Conservation (phyloP, 1,140 invertebrate genomes). For the Drosophila pseudoananassae region DNA sequence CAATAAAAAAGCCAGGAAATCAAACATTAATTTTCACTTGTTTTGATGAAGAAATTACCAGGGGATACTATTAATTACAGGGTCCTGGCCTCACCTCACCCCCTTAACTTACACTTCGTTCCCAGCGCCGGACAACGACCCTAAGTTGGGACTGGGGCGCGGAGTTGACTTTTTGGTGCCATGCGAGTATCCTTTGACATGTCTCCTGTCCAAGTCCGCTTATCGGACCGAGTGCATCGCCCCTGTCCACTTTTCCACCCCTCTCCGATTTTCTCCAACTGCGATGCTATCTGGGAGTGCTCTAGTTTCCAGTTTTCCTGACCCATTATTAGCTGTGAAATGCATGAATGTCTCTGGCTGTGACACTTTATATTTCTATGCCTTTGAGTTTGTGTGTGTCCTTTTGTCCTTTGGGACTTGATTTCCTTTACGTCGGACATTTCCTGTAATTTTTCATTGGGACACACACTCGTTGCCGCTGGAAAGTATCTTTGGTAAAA, state of each 20-base stretch:
- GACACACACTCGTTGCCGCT: constrained; percentile 11
- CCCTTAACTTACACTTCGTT: neutral
- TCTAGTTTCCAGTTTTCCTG: constrained; percentile 66
- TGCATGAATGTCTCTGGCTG: constrained; percentile 42
- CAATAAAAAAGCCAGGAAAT: neutral
- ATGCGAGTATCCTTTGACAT: constrained; percentile 60
- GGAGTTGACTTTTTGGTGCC: constrained; percentile 62
- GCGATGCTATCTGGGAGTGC: constrained; percentile 67
- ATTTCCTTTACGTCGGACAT: constrained; percentile 65
- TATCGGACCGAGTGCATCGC: constrained; percentile 74
- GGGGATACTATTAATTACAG: constrained; percentile 69
- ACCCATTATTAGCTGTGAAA: constrained; percentile 60
- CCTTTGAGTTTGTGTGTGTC: constrained; percentile 23
- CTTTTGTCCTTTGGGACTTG: constrained; percentile 72
- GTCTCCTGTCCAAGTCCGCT: constrained; percentile 48
- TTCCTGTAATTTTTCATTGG: constrained; percentile 76
- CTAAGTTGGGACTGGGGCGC: constrained; percentile 11
- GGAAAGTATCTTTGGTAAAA: constrained; percentile 33
- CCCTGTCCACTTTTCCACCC: constrained; percentile 36
- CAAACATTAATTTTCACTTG: constrained; percentile 42
- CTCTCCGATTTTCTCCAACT: constrained; percentile 26
- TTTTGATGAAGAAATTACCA: constrained; percentile 48
- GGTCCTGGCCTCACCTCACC: constrained; percentile 8
- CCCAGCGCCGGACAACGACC: constrained; percentile 33
- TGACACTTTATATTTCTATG: constrained; percentile 15